These are phyloP conservation scores for Drosophila pseudotalamancana DNA, from an alignment of 2,888 invertebrate genomes.

Conservation along the genomic window DNA sequence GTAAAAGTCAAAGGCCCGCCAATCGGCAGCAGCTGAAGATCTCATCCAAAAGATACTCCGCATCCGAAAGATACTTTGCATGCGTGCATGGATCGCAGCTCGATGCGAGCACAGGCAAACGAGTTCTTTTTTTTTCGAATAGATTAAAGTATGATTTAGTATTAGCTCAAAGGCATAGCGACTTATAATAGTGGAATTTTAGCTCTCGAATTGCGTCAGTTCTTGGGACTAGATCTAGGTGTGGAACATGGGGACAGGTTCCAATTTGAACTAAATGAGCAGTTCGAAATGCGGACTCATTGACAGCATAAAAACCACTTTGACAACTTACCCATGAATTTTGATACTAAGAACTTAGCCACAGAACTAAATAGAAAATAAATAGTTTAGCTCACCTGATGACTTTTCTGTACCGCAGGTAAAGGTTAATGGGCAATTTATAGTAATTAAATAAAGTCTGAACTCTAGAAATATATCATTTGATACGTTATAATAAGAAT, in stretches of 20 bases:
- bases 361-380: no score
- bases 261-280: conserved; percentile 18
- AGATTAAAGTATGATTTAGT: conserved; percentile 9
- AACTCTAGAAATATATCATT: no score
- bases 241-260: conserved; percentile 30
- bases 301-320: not conserved
- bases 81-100: conserved; percentile 12
- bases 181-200: not conserved
- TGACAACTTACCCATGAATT: conserved; percentile 3
- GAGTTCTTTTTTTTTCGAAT: conserved; percentile 41
- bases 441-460: no score
- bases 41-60: conserved; percentile 18
- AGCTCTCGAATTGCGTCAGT: conserved; percentile 7
- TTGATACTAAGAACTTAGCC: not conserved
- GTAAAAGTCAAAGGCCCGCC: conserved; percentile 61
- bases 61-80: conserved; percentile 16
- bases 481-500: no score
- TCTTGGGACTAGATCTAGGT: conserved; percentile 10
- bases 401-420: no score
- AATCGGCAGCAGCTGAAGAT: conserved; percentile 19
- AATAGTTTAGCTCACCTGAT: no score
- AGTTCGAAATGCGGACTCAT: conserved; percentile 17
- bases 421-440: no score
- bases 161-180: conserved; percentile 8
- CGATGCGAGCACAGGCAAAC: conserved; percentile 46